These are phyloP conservation scores for Prietella phreatophila DNA, from an alignment of 2,113 vertebrate species.

Conservation along the genomic window DNA sequence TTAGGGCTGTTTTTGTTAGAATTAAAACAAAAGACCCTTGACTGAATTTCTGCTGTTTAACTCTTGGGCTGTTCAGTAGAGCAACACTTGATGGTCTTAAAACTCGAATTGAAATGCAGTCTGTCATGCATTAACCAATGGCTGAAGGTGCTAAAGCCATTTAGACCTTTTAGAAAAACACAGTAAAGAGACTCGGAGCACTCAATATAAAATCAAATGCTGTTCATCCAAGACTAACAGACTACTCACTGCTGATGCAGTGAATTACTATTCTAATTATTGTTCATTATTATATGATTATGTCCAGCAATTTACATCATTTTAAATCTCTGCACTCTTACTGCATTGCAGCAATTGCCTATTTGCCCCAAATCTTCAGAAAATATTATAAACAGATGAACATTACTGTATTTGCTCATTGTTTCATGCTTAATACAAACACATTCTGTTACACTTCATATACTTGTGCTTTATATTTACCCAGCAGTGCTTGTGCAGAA, in stretches of 20 bases:
- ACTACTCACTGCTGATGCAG: constrained; percentile 21
- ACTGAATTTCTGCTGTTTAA: constrained; percentile 3
- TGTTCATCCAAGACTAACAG: constrained; percentile 34
- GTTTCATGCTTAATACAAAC: constrained; percentile 19
- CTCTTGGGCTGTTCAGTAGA: constrained; percentile 7
- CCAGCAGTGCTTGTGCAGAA: not conserved
- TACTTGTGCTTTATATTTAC: constrained; percentile 22
- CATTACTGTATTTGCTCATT: constrained; percentile 27
- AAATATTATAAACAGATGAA: constrained; percentile 18
- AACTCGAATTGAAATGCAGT: constrained; percentile 12
- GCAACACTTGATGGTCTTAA: constrained; percentile 4
- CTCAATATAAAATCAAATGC: constrained; percentile 20
- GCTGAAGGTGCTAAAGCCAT: constrained; percentile 33
- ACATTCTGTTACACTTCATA: constrained; percentile 22
- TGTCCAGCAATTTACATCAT: constrained; percentile 22
- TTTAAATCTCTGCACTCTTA: constrained; percentile 3
- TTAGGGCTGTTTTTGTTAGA: not conserved
- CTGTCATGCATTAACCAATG: constrained; percentile 7
- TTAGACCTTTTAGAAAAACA: constrained; percentile 14
- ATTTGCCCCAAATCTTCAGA: not conserved
- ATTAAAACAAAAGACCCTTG: constrained; percentile 3
- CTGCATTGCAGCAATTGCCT: constrained; percentile 13
- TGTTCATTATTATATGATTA: constrained; percentile 33
- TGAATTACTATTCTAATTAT: constrained; percentile 30
- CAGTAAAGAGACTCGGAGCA: constrained; percentile 7